Percentiles rank a stretch among this genome's conserved stretches.
Evolutionary conservation across 2,113 vertebrate genomes (phyloP).

Genomic region (Azemiops feae): DNA sequence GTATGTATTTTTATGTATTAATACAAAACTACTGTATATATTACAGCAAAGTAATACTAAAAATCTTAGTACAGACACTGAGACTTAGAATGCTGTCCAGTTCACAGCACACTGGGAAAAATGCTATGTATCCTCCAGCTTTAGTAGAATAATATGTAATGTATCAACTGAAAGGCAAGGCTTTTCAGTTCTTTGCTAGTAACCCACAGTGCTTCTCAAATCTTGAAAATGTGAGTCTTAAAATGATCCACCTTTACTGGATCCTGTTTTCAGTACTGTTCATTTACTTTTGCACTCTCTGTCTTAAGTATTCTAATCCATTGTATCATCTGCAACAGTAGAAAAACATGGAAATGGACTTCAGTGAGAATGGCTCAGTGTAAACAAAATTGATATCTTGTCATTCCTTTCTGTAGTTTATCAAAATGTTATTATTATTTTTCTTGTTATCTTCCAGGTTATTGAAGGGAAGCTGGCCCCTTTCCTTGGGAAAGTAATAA

Average conservation of each 20-base stretch:
- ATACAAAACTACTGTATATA: not conserved
- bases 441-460: slow-evolving; percentile 76
- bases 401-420: slow-evolving; percentile 29
- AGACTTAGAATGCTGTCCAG: not conserved
- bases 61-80: not conserved
- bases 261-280: slow-evolving; percentile 44
- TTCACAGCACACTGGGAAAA: not conserved
- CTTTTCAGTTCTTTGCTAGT: not conserved
- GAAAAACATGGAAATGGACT: not conserved
- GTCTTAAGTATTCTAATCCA: too few relatives aligned
- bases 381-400: slow-evolving; percentile 45
- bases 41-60: not conserved
- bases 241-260: not conserved
- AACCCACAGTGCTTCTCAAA: not conserved
- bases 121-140: not conserved
- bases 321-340: not conserved
- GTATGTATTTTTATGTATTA: not conserved
- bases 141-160: not conserved
- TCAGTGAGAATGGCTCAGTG: not conserved
- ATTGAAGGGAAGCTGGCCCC: slow-evolving; percentile 96
- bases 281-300: slow-evolving; percentile 47
- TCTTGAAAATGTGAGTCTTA: slow-evolving; percentile 39
- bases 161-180: not conserved
- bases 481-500: slow-evolving; percentile 96
- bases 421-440: slow-evolving; percentile 8